A percentile compares a stretch with the other conserved stretches of the same genome.
Evolutionary conservation across 2,113 vertebrate species (phyloP).

Genomic region (Scartelaos histophorus): DNA sequence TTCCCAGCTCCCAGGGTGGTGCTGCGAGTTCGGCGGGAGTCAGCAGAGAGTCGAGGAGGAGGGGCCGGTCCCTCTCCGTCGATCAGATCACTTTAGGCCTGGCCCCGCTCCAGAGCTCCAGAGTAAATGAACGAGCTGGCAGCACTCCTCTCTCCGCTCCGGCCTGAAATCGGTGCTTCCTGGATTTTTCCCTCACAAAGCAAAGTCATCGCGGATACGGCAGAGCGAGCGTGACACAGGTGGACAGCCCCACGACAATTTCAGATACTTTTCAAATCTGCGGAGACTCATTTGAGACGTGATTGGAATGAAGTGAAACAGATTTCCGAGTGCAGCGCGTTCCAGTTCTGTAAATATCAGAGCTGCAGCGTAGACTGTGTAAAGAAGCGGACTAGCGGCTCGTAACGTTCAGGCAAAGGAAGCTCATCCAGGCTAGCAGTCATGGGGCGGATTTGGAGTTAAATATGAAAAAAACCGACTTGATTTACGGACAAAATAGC

Average conservation of each 20-base stretch:
- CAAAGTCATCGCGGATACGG: conserved; percentile 14
- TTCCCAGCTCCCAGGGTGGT: conserved; percentile 71
- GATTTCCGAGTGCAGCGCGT: background rate
- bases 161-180: conserved; percentile 29
- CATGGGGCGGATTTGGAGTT: no score
- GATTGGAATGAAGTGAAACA: background rate
- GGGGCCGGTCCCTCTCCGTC: conserved; percentile 58
- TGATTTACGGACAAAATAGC: no score
- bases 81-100: conserved; percentile 58
- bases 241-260: conserved; percentile 5
- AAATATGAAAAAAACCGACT: no score
- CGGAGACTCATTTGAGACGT: background rate
- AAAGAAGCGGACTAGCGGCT: no score
- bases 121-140: conserved; percentile 33
- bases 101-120: conserved; percentile 42
- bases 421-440: no score
- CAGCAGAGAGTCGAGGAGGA: conserved; percentile 61
- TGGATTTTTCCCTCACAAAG: conserved; percentile 27
- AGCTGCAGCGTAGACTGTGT: background rate
- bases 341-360: background rate
- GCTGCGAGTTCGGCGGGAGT: conserved; percentile 53
- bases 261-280: conserved; percentile 18
- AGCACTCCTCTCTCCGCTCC: conserved; percentile 19
- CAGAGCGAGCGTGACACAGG: conserved; percentile 18
- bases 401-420: no score